Evolutionary conservation across 2,888 invertebrate species (phyloP).

Genomic region (Diarsia mendica): DNA sequence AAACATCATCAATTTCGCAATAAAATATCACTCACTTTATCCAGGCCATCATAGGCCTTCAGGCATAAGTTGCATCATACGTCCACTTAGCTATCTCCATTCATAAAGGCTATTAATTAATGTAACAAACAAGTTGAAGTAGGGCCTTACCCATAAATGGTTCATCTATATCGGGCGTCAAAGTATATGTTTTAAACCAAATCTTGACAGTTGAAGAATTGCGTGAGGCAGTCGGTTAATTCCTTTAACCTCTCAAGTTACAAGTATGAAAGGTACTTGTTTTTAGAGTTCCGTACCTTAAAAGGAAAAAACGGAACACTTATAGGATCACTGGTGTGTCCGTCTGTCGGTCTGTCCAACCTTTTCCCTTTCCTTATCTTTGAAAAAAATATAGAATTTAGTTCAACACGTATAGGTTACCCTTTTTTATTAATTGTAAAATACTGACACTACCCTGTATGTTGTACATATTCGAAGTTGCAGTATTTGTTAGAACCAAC

Average conservation of each 20-base stretch:
- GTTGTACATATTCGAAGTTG: no score
- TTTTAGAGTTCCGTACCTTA: neutral
- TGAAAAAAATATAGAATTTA: no score
- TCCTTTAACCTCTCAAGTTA: constrained; percentile 27
- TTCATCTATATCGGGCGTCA: neutral
- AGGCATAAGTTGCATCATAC: no score
- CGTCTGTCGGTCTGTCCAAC: no score
- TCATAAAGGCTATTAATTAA: neutral
- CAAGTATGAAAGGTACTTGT: constrained; percentile 14
- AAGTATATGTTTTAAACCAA: constrained; percentile 20
- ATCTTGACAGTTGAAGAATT: constrained; percentile 28
- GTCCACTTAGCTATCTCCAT: neutral
- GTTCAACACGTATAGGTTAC: no score
- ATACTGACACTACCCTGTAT: no score
- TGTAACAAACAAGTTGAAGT: neutral
- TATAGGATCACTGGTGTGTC: no score
- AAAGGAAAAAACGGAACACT: no score
- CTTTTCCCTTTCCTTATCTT: no score
- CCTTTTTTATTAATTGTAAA: no score
- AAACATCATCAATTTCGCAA: neutral
- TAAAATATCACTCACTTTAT: neutral
- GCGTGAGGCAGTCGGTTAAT: constrained; percentile 31
- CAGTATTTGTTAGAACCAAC: no score
- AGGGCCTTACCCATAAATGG: neutral
- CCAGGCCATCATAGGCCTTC: neutral